Base-by-base conservation (phyloP, 2,797 vertebrate genomes). In the Rallus crepitans region DNA sequence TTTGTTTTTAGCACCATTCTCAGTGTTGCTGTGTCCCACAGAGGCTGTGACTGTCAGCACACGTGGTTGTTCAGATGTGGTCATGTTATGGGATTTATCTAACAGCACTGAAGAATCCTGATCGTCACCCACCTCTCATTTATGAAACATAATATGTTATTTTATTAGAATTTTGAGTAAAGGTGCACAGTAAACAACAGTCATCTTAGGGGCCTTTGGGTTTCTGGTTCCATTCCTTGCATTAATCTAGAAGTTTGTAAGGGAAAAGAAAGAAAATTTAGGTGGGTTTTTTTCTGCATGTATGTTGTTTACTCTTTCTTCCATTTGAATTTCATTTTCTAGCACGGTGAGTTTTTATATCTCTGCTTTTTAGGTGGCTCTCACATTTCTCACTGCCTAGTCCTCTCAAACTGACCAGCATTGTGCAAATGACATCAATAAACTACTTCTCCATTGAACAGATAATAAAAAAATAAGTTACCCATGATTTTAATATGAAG, bases 211-310 rank as follows among this genome's bases (percentile, higher is more conserved):
- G 12, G 14, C 53, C 18, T 80, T 30, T 64, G 48, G 27, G 7
- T 59, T 84, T 84, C 53, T 3, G 1, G 5, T 71, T 78, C 63
- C 45, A 19, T 89, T 86, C 25, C 33, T 88, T 78, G 9, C 11
- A 13, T 50, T 75, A 39, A 56, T 81, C 63, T 75, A 71, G 55
- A 81, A 78, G 15, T 16, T 59, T 73, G 21, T 69, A 61, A 76
- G 24, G 37, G 25, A 64, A 83, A 81, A 82, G 8, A 83, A 10
- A 82, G 8, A 83, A 8, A 33, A 27, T 6, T 52, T 42, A 25
- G 25, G 50, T 25, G 27, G 7, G 0, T 0, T 1, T 42, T 31
- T 90, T 83, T 37, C 3, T 12, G 2, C 31, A 5, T 18, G 6
- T 57, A 14, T 37, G 35, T 73, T 92, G 20, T 12, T 81, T 77